Evolutionary conservation across 2,888 invertebrate genomes (phyloP).

Genomic region (Hyles lineata): DNA sequence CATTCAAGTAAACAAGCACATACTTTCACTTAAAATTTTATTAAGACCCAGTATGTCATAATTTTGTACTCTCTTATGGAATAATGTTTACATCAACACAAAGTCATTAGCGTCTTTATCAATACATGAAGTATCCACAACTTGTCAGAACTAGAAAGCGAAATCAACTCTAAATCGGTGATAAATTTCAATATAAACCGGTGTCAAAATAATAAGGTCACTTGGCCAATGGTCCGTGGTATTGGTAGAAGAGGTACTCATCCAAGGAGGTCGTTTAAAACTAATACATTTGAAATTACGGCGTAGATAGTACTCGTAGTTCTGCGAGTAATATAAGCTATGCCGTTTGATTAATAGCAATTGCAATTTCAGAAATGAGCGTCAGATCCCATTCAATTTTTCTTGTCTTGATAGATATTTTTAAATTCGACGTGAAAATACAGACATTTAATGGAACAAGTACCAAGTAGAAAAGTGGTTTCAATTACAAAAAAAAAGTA

Average conservation of each 20-base stretch:
- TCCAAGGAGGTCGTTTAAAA: not conserved
- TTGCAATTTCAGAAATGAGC: slow-evolving; percentile 12
- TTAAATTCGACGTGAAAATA: not conserved
- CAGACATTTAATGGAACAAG: not conserved
- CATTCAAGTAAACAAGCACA: not conserved
- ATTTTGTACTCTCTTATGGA: not conserved
- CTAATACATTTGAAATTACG: not conserved
- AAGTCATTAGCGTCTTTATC: not conserved
- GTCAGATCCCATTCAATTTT: not conserved
- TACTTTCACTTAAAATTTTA: not conserved
- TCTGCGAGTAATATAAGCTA: not conserved
- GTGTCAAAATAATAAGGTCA: not conserved
- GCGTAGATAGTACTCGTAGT: not conserved
- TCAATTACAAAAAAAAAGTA: not conserved
- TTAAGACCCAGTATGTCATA: too few relatives aligned
- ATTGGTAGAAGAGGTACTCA: not conserved
- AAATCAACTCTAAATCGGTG: not conserved
- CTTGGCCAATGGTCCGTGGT: not conserved
- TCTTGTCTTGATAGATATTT: slow-evolving; percentile 6
- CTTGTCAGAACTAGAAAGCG: not conserved
- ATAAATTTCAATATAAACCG: not conserved
- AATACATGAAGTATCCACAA: not conserved
- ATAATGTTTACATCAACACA: not conserved
- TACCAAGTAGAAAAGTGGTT: not conserved
- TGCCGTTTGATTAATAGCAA: slow-evolving; percentile 5